Conservation (phyloP, 1,140 invertebrate species). For the Liolophura sinensis region DNA sequence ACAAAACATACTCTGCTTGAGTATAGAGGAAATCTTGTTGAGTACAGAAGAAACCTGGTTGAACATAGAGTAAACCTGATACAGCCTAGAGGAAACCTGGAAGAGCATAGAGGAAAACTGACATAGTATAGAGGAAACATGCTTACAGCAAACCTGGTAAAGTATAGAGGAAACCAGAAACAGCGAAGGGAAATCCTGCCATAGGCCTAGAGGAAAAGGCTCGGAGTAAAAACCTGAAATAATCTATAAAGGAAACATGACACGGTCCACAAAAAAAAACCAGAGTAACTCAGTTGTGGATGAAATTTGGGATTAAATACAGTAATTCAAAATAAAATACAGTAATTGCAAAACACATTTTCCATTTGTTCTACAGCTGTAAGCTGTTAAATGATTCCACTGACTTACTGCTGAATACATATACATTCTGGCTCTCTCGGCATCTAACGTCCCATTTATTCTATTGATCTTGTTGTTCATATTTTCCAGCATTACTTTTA, state of each 20-base stretch:
- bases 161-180: background rate
- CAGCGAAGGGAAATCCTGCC: background rate
- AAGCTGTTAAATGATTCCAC: too few species aligned
- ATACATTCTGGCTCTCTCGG: slow-evolving; percentile 18
- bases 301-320: too few species aligned
- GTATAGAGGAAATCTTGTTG: background rate
- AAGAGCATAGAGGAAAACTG: background rate
- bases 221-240: background rate
- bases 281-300: too few species aligned
- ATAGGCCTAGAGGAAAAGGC: too few species aligned
- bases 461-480: slow-evolving; percentile 59
- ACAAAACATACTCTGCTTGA: too few species aligned
- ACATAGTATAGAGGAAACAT: background rate
- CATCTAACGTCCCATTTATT: background rate
- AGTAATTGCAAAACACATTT: too few species aligned
- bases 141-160: background rate
- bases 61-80: background rate
- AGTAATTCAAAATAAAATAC: too few species aligned
- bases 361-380: too few species aligned
- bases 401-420: slow-evolving; percentile 35
- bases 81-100: background rate
- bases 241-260: background rate
- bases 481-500: slow-evolving; percentile 69
- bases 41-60: too few species aligned
- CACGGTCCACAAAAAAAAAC: too few species aligned